Percentiles rank a stretch among this genome's conserved stretches.
Conservation (phyloP, 2,113 vertebrate species). For the Scalopus aquaticus region DNA sequence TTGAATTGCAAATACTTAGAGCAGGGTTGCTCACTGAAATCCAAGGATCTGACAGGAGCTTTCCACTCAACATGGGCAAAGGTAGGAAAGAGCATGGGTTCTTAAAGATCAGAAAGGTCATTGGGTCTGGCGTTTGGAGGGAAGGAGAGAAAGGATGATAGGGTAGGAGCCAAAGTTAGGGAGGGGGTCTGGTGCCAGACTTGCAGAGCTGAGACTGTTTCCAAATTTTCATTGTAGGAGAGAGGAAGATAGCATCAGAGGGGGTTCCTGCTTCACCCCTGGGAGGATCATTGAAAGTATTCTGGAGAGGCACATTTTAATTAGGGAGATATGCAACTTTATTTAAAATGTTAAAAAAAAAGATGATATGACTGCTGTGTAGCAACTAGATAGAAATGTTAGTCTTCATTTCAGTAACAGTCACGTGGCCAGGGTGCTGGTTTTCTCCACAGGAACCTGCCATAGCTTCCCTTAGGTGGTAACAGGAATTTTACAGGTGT, state of each 20-base stretch:
- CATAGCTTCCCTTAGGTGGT: background rate
- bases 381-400: background rate
- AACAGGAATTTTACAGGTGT: background rate
- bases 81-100: background rate
- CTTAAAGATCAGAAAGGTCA: background rate
- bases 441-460: background rate
- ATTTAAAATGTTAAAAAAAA: background rate
- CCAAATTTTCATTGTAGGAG: background rate
- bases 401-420: background rate
- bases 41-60: background rate
- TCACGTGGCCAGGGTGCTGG: fast-evolving
- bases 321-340: background rate
- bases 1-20: background rate
- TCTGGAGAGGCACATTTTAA: background rate
- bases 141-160: too few species aligned
- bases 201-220: background rate
- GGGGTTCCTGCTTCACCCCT: too few species aligned
- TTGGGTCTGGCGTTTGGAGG: background rate
- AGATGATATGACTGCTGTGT: background rate
- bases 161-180: background rate
- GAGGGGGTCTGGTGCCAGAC: background rate
- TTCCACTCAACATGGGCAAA: background rate
- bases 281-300: background rate
- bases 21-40: background rate
- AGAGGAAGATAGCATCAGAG: too few species aligned